Base-by-base conservation (phyloP, 2,888 invertebrate species). In the Sinohyriopsis cumingii region DNA sequence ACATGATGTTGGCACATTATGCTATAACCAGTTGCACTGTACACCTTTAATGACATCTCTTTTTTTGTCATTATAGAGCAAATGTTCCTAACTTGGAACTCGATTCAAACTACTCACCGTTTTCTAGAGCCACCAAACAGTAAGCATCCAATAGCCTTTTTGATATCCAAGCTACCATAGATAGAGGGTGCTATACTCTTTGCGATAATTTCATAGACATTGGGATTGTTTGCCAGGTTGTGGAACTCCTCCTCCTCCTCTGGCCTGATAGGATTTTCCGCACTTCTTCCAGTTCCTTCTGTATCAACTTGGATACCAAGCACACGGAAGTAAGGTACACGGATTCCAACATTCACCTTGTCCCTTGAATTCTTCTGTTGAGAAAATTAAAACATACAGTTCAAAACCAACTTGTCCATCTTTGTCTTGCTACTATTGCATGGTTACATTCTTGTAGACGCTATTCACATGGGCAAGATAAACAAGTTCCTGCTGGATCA, bases 111-210 rank as follows among this genome's bases (percentile, higher is more conserved):
- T 20, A 28, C 68, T 65, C 67, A 91, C 91, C 90, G 88, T 85
- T 92, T 93, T 56, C 92, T 86, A 0, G 92, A 91, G 92, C 96
- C 99, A 82, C 98, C 98, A 91, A 99, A 98, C 57, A 99, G 91
- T 74, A 99, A 92, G 85, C 97, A 96, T 19, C 97, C 95, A 69
- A 99, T 96, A 4, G 99, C 96, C 90, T 97, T 99, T 90, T 99
- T 99, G 82, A 99, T 97, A 89, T 99, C 99, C 1, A 92, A 89
- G 25, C 94, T 95, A 0, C 99, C 99, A 89, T 94, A 99, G 79
- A 99, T 99, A 80, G 98, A 98, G 0, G 99, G 99, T 0, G 99
- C 99, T 85, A 99, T 94, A 65, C 97, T 98, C 82, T 93, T 93
- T 0, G 97, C 93, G 69, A 99, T 93, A 69, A 95, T 93, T 3